phyloP scores from a whole-genome alignment of 2,888 invertebrate species.

The Neria commutata region DNA sequence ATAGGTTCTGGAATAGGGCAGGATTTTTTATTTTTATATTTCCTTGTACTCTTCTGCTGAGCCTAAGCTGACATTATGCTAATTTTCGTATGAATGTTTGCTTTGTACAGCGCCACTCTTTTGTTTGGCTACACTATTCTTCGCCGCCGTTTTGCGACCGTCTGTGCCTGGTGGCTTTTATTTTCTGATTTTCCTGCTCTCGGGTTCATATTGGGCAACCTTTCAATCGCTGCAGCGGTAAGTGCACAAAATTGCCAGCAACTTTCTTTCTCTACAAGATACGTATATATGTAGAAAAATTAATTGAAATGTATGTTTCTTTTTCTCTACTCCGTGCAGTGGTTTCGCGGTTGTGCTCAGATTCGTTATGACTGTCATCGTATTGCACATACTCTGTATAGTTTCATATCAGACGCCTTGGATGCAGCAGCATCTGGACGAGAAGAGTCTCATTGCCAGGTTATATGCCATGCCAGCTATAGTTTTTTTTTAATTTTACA shows the following conservation, averaged over 20 bases:
- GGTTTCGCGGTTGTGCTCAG: slow-evolving; percentile 79
- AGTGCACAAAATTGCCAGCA: slow-evolving; percentile 25
- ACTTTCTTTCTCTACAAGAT: too few relatives aligned
- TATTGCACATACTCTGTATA: slow-evolving; percentile 74
- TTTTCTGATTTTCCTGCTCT: slow-evolving; percentile 82
- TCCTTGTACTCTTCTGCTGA: background rate
- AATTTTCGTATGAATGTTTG: too few relatives aligned
- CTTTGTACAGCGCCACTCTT: slow-evolving; percentile 53
- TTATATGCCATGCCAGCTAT: slow-evolving; percentile 60
- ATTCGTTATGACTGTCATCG: slow-evolving; percentile 75
- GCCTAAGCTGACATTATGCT: too few relatives aligned
- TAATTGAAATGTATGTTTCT: slow-evolving; percentile 6
- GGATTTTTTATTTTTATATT: too few relatives aligned
- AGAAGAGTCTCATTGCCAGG: slow-evolving; percentile 77
- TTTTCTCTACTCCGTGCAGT: slow-evolving; percentile 41
- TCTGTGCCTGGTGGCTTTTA: slow-evolving; percentile 85
- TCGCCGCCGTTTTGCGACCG: slow-evolving; percentile 72
- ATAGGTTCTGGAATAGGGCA: too few relatives aligned
- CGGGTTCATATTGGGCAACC: slow-evolving; percentile 87
- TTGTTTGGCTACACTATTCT: slow-evolving; percentile 55
- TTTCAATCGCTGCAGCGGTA: slow-evolving; percentile 73
- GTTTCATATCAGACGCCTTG: slow-evolving; percentile 86
- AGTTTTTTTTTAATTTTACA: background rate
- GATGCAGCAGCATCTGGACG: slow-evolving; percentile 75
- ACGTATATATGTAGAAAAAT: too few relatives aligned